These are phyloP conservation scores for Danionella cerebrum DNA, from an alignment of 2,113 vertebrate species.

Conservation along the genomic window DNA sequence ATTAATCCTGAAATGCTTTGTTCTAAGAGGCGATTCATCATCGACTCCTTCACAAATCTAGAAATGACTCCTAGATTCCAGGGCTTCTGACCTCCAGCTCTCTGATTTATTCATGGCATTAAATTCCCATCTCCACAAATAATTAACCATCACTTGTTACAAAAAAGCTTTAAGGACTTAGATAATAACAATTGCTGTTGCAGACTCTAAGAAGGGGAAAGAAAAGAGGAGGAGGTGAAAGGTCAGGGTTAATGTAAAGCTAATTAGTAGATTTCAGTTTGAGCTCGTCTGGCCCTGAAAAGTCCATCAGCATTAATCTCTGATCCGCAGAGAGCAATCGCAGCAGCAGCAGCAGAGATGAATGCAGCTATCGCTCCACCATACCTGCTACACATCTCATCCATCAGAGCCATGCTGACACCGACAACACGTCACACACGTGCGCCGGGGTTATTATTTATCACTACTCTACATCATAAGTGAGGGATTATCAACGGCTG, in stretches of 20 bases:
- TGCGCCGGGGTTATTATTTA: no score
- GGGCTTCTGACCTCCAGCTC: constrained; percentile 31
- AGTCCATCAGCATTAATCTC: constrained; percentile 44
- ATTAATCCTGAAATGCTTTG: neutral
- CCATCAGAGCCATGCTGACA: constrained; percentile 9
- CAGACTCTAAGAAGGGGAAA: constrained; percentile 1
- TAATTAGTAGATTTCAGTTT: constrained; percentile 53
- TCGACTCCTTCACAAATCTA: neutral
- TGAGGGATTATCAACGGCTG: no score
- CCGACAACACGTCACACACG: neutral
- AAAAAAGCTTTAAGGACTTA: constrained; percentile 18
- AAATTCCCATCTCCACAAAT: constrained; percentile 24
- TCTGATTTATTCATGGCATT: constrained; percentile 52
- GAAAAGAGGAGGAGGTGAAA: constrained; percentile 18
- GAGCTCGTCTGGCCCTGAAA: constrained; percentile 34
- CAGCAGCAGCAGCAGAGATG: constrained; percentile 48
- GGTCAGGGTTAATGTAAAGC: constrained; percentile 51
- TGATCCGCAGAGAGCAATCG: constrained; percentile 47
- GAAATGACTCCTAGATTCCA: constrained; percentile 12
- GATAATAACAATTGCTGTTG: constrained; percentile 32
- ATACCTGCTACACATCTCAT: constrained; percentile 33
- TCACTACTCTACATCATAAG: no score
- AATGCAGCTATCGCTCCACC: constrained; percentile 48
- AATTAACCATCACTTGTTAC: constrained; percentile 51
- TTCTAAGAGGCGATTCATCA: neutral